Base-by-base conservation (phyloP, 2,797 vertebrate genomes). In the Coregonus ussuriensis region DNA sequence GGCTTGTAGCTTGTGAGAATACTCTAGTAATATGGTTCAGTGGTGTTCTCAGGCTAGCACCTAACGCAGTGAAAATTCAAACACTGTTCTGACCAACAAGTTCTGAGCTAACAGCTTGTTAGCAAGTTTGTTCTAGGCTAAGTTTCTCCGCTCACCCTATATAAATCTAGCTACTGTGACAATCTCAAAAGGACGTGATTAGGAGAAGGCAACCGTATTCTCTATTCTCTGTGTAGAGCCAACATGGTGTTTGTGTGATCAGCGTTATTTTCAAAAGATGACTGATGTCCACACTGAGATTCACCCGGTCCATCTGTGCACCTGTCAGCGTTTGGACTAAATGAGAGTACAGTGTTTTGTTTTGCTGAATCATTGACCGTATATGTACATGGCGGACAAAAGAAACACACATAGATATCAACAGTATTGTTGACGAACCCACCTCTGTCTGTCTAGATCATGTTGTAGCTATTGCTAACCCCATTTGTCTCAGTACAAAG, bases 241-340 rank as follows among this genome's bases (percentile, higher is more conserved):
- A 37, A 73, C 69, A 25, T 74, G 72, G 68, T 75, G 41, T 73
- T 33, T 74, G 62, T 69, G 81, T 71, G 78, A 71, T 56, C 66
- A 69, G 69, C 70, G 31, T 63, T 9, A 13, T 25, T 3, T 63
- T 25, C 25, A 63, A 77, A 71, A 78, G 71, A 82, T 83, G 88
- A 88, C 80, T 67, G 78, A 86, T 85, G 66, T 69, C 67, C 66
- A 51, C 18, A 25, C 29, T 25, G 6, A 53, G 29, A 62, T 70
- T 31, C 35, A 37, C 52, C 31, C 53, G 18, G 65, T 69, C 72
- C 52, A 47, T 78, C 66, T 65, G 67, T 52, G 63, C 77, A 3
- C 25, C 83, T 90, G 74, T 89, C 89, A 80, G 13, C 71, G 71
- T 77, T 83, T 82, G 77, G 63, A 87, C 79, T 86, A 52, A 76